phyloP scores from a whole-genome alignment of 2,113 vertebrate species.

The Rhea americana region DNA sequence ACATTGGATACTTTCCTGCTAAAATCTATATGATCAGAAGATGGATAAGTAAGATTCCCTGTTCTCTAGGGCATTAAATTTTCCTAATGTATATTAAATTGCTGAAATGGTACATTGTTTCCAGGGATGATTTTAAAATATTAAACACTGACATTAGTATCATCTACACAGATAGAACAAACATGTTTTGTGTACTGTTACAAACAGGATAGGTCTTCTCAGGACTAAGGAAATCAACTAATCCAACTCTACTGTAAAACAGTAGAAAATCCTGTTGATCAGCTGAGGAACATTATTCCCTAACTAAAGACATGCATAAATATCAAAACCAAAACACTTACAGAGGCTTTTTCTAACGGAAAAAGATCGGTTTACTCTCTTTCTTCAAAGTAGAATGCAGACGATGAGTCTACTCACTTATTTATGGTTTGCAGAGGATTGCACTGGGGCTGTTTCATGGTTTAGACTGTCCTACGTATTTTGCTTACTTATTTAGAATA shows the following conservation, averaged over 20 bases:
- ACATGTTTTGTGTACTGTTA: neutral
- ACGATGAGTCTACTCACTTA: neutral
- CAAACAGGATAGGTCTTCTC: neutral
- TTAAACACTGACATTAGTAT: neutral
- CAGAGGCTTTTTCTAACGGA: neutral
- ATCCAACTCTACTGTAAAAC: neutral
- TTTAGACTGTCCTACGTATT: neutral
- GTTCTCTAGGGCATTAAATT: neutral
- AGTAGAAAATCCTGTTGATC: neutral
- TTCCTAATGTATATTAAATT: neutral
- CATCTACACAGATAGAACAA: neutral
- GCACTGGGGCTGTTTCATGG: accelerated
- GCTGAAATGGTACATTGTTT: neutral
- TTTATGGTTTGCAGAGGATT: neutral
- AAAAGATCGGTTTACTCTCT: neutral
- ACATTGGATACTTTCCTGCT: neutral
- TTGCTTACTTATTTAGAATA: neutral
- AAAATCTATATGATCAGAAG: neutral
- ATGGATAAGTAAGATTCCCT: neutral
- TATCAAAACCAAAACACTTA: neutral
- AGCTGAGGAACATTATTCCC: neutral
- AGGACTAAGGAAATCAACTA: neutral
- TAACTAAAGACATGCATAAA: neutral
- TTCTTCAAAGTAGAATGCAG: neutral
- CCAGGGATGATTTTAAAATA: neutral